Base-by-base conservation (phyloP, 2,797 vertebrate species). In the Aplochiton taeniatus region DNA sequence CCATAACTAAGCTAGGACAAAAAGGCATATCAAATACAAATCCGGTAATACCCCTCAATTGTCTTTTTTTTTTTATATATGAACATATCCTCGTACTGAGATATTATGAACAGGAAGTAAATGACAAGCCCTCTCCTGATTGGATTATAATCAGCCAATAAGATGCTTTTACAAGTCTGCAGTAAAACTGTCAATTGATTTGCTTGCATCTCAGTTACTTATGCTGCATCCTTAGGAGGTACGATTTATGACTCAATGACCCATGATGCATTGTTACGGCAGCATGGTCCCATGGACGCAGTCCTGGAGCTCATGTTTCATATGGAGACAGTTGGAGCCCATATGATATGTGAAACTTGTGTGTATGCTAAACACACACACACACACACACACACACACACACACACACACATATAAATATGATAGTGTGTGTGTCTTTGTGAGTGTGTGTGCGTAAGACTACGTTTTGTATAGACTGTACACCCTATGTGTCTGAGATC, bases 141-240 rank as follows among this genome's bases (percentile, higher is more conserved):
- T 87, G 79, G 83, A 85, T 88, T 88, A 79, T 81, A 79, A 87
- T 78, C 79, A 83, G 76, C 78, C 67, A 72, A 78, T 83, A 82
- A 87, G 83, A 80, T 83, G 50, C 17, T 69, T 91, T 92, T 87
- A 91, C 74, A 83, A 85, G 80, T 58, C 69, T 56, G 66, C 76
- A 76, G 78, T 82, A 79, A 85, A 90, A 85, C 82, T 86, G 88
- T 77, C 86, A 87, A 90, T 89, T 90, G 89, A 92, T 89, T 89
- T 86, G 89, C 86, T 65, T 76, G 85, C 83, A 83, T 91, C 88
- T 90, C 86, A 66, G 76, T 87, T 90, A 85, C 83, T 86, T 82
- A 77, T 84, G 81, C 85, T 85, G 88, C 86, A 85, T 92, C 87
- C 87, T 91, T 87, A 89, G 85, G 88, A 88, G 89, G 80, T 73